Base-by-base conservation (phyloP, 2,888 invertebrate genomes). In the Lepidocyrtoides sp. region DNA sequence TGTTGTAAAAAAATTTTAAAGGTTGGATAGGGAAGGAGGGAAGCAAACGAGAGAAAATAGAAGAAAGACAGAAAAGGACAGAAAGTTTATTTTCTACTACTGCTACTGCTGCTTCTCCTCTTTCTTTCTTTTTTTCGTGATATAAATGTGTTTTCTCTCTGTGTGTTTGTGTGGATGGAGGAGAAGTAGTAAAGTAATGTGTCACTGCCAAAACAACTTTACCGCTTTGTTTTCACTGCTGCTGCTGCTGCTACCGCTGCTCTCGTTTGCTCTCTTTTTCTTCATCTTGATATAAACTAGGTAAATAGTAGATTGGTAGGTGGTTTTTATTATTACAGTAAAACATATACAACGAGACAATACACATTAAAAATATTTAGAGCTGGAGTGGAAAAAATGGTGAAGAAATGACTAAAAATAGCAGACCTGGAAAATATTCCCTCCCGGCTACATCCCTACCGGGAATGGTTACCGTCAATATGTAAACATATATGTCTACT, bases 161-260 rank as follows among this genome's bases (percentile, higher is more conserved):
- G 29, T 66, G 26, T 66, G 66, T 66, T 23, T 10, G 41, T 29
- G 14, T 60, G 57, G n/a, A 60, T n/a, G 29, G 8, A 14, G 51
- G 60, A 60, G 14, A 29, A 44, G 72, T 26, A 29, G 36, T 32
- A 83, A 83, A 66, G 57, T 82, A 75, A 75, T 84, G 63, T 60
- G 82, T 66, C 89, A 84, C 84, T 89, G 89, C 89, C 82, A 83
- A 44, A 44, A 51, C 66, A 72, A 23, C 72, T 82, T 63, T 81
- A 63, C 26, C n/a, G 48, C n/a, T 48, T 48, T 48, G n/a, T 10
- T 48, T 48, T 48, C n/a, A n/a, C 48, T 48, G 48, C 41, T 41
- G 41, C 51, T 51, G 51, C 7, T 51, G 51, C 51, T 51, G 51
- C 14, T 51, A n/a, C 8, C n/a, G 10, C 51, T 5, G 14, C 51